Evolutionary conservation across 2,888 invertebrate genomes (phyloP).

Genomic region (Zele albiditarsus): DNA sequence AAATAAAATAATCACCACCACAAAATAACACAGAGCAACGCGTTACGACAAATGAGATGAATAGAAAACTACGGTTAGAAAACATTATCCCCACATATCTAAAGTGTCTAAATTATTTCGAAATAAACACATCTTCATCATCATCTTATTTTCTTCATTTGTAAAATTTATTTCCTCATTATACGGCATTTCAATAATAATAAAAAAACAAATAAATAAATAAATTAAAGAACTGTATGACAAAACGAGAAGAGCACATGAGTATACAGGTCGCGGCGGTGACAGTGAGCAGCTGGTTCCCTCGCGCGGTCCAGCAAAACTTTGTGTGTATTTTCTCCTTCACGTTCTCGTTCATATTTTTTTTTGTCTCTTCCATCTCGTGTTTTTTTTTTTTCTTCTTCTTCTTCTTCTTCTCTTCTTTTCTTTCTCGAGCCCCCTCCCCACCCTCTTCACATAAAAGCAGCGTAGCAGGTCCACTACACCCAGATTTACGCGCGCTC

Average conservation of each 20-base stretch:
- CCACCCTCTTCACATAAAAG: slow-evolving; percentile 37
- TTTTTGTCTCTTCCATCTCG: slow-evolving; percentile 29
- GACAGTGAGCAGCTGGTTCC: slow-evolving; percentile 63
- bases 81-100: background rate
- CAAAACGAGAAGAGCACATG: background rate
- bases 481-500: slow-evolving; percentile 68
- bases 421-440: no score
- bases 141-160: background rate
- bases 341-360: slow-evolving; percentile 23
- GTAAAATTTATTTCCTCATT: background rate
- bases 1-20: background rate
- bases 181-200: background rate
- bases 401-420: slow-evolving; percentile 16
- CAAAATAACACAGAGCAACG: background rate
- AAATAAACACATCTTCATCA: background rate
- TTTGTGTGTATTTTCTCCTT: slow-evolving; percentile 15
- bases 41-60: background rate
- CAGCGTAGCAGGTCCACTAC: slow-evolving; percentile 50
- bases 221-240: background rate
- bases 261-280: slow-evolving; percentile 43
- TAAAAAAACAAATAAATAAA: no score
- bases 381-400: slow-evolving; percentile 24
- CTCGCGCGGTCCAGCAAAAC: slow-evolving; percentile 57
- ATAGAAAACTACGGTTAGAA: slow-evolving; percentile 5
- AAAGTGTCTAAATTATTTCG: background rate